Evolutionary conservation across 2,888 invertebrate species (phyloP).

Genomic region (Pinctada fucata): DNA sequence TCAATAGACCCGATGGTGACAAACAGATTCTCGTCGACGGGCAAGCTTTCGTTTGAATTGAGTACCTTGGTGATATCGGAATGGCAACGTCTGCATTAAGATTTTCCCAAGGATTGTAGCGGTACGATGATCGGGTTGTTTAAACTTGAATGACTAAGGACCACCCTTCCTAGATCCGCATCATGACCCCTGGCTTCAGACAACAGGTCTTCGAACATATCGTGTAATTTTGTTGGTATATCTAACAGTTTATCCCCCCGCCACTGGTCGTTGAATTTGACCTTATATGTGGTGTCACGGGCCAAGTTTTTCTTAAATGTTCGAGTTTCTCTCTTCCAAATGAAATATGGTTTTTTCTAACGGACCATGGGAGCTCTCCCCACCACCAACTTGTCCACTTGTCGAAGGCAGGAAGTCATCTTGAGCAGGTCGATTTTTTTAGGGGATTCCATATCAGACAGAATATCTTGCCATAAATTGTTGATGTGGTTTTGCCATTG

Average conservation of each 20-base stretch:
- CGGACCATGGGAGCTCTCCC: neutral
- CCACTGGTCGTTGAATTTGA: slow-evolving; percentile 17
- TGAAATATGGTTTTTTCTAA: slow-evolving; percentile 12
- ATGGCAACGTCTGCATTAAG: slow-evolving; percentile 21
- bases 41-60: slow-evolving; percentile 40
- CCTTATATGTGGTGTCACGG: slow-evolving; percentile 11
- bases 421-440: neutral
- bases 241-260: slow-evolving; percentile 14
- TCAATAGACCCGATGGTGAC: too few species aligned
- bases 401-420: slow-evolving; percentile 8
- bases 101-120: slow-evolving; percentile 19
- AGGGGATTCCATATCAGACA: neutral
- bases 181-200: slow-evolving; percentile 26
- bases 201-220: slow-evolving; percentile 29
- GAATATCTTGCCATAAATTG: slow-evolving; percentile 11
- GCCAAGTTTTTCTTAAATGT: slow-evolving; percentile 25
- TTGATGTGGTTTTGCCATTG: slow-evolving; percentile 10
- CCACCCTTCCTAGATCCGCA: too few species aligned
- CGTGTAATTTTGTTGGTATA: slow-evolving; percentile 3
- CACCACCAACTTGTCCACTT: slow-evolving; percentile 4
- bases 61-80: slow-evolving; percentile 38
- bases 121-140: slow-evolving; percentile 29
- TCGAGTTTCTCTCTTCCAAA: slow-evolving; percentile 6
- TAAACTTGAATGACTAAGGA: too few species aligned
- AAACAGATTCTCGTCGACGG: too few species aligned